Base-by-base conservation (phyloP, 1,140 invertebrate species). In the Homarus americanus region DNA sequence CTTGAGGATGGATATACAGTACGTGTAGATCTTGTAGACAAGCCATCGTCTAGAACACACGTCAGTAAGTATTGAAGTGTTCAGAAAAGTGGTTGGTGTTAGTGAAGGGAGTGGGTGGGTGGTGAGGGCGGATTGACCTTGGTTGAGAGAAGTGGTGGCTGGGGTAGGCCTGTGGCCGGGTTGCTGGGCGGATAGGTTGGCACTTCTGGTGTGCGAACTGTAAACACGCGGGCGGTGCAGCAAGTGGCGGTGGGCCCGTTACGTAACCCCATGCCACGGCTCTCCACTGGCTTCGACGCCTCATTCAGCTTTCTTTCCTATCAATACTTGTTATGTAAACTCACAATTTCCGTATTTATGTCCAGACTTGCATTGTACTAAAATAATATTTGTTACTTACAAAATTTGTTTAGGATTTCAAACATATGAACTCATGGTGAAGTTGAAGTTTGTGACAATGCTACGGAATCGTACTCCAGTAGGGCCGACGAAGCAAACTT, bases 231-330 rank as follows among this genome's bases (percentile, higher is more conserved):
- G 36, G 32, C 24, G 24, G 73, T 32, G 73, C 44, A 49, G 44
- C 44, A 49, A 49, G 44, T 49, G 44, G 44, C n/a, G n/a, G n/a
- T n/a, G n/a, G 73, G 20, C 73, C 73, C 73, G 73, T 75, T 75
- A 75, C 73, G 73, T 75, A 75, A 75, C 73, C 73, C 73, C 73
- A 75, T 17, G 5, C 73, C 32, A n/a, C 73, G 32, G 5, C n/a
- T 36, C 36, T 9, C 28, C 32, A 17, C 15, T 36, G 73, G 36
- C 73, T 75, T 75, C 73, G 44, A 49, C 44, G 12, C 73, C 15
- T 17, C 73, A 28, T 34, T 3, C 5, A 17, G n/a, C n/a, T n/a
- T n/a, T n/a, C n/a, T n/a, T n/a, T n/a, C n/a, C n/a, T n/a, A n/a
- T n/a, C n/a, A n/a, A n/a, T n/a, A n/a, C n/a, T n/a, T n/a, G n/a